Evolutionary conservation across 2,888 invertebrate species (phyloP), one percentile per base, ranked within the genome.

Genomic region (Kryphioiulus occultus): DNA sequence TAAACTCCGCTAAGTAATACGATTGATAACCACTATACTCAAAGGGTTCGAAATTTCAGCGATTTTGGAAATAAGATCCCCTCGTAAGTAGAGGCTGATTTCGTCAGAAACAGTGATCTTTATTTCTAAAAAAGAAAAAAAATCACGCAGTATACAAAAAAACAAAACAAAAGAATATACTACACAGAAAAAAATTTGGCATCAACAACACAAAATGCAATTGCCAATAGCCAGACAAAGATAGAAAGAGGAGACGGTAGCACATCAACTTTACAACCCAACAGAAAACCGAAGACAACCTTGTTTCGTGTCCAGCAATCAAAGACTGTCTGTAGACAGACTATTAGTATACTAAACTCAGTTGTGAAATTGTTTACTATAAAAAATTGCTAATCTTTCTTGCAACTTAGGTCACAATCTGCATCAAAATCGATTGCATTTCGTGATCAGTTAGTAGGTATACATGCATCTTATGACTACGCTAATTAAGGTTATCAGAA

Each of bases 101-200:
- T 83, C 83, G 35, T 19, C 83, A 83, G 83, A 83, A 83, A 83
- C 83, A 35, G 83, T 83, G 35, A 83, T 83, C 83, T 83, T 83
- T 83, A 83, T 83, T 83, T 83, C 83, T 83, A 83, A 83, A 78
- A 35, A 83, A 26, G 35, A 83, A 83, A 83, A 83, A 83, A 35
- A 83, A 83, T 35, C 32, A 83, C 53, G 53, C 53, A 53, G n/a
- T 53, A 53, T 53, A 53, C 53, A 53, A 53, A 53, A 53, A 53
- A 53, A 42, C 47, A 47, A 47, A 47, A 47, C 17, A 47, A 53
- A 53, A 53, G 53, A 53, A n/a, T 53, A n/a, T 53, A n/a, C 53
- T n/a, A 53, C 0, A 53, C n/a, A 53, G 53, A 53, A 53, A 53
- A 53, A 53, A 53, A 15, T n/a, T 19, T 53, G 53, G 53, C 53